Conservation (phyloP, 1,140 invertebrate genomes). For the Drosophila bipectinata region DNA sequence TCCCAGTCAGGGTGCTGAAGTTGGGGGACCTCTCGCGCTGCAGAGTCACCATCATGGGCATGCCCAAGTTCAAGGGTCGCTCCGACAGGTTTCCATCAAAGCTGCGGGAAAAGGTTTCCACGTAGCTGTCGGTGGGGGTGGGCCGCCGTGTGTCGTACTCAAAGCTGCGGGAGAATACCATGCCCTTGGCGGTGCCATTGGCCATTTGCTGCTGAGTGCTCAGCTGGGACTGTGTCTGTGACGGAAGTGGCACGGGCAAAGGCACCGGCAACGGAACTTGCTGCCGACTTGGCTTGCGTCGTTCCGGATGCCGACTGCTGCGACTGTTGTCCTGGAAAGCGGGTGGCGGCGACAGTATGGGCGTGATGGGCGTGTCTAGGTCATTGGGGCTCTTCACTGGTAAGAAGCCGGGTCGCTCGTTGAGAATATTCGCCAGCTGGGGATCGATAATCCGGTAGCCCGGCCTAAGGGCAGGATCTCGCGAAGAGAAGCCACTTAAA, state of each 20-base stretch:
- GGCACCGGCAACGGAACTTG: slow-evolving; percentile 28
- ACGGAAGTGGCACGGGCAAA: slow-evolving; percentile 20
- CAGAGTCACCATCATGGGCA: slow-evolving; percentile 45
- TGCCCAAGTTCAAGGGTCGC: slow-evolving; percentile 33
- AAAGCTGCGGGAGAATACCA: slow-evolving; percentile 83
- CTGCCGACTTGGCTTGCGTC: slow-evolving; percentile 53
- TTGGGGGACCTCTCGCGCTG: slow-evolving; percentile 71
- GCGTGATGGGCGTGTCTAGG: slow-evolving; percentile 83
- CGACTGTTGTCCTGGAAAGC: slow-evolving; percentile 84
- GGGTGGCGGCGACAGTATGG: slow-evolving; percentile 85
- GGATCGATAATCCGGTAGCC: slow-evolving; percentile 80
- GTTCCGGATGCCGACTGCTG: slow-evolving; percentile 39
- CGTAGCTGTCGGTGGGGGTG: slow-evolving; percentile 66
- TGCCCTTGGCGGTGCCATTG: slow-evolving; percentile 61
- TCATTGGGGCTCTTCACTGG: slow-evolving; percentile 73
- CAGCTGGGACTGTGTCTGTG: slow-evolving; percentile 22
- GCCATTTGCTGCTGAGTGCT: slow-evolving; percentile 18
- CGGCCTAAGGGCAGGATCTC: slow-evolving; percentile 58
- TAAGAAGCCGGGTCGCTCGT: slow-evolving; percentile 80
- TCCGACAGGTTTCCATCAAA: slow-evolving; percentile 82
- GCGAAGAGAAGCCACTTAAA: slow-evolving; percentile 30
- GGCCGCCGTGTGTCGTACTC: slow-evolving; percentile 79
- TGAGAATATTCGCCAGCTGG: slow-evolving; percentile 74
- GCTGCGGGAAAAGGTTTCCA: slow-evolving; percentile 81
- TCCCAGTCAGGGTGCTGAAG: slow-evolving; percentile 78